A percentile compares a stretch with the other conserved stretches of the same genome.
Conservation (phyloP, 2,888 invertebrate species). For the Gasteruption jaculator region DNA sequence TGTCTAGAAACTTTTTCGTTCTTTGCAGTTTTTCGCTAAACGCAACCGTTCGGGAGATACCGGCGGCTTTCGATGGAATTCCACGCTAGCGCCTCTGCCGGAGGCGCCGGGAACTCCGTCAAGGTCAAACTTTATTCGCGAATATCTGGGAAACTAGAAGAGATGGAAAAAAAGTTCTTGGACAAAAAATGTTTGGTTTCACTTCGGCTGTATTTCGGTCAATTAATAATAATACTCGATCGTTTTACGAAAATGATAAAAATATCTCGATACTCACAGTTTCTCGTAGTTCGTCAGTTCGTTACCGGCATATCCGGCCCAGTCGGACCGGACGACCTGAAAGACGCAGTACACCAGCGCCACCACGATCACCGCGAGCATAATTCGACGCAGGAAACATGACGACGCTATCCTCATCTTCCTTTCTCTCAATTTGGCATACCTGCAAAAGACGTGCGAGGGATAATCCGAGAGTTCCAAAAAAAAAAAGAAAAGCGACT, state of each 20-base stretch:
- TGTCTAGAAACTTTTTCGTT: too few species aligned
- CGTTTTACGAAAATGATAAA: neutral
- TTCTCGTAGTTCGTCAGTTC: conserved; percentile 36
- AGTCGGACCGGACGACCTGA: conserved; percentile 35
- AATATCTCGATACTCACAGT: conserved; percentile 31
- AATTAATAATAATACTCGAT: conserved; percentile 1
- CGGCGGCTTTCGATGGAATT: too few species aligned
- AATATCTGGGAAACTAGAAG: too few species aligned
- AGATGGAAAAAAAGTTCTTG: too few species aligned
- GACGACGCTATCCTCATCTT: conserved; percentile 39
- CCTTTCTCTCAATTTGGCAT: conserved; percentile 17
- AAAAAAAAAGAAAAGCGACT: too few species aligned
- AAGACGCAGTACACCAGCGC: conserved; percentile 33
- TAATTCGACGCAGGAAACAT: conserved; percentile 33
- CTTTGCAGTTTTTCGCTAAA: too few species aligned
- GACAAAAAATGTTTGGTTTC: conserved; percentile 1
- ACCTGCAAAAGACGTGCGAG: conserved; percentile 16
- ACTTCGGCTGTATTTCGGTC: neutral
- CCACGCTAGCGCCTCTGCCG: too few species aligned
- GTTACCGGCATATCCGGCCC: too few species aligned
- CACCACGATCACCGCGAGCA: conserved; percentile 26
- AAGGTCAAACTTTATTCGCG: too few species aligned
- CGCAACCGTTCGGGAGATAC: too few species aligned
- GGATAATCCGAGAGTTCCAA: too few species aligned
- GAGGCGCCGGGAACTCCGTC: too few species aligned